Percentiles rank a stretch among this genome's conserved stretches.
Evolutionary conservation across 2,888 invertebrate species (phyloP).

Genomic region (Argyra leucocephala): DNA sequence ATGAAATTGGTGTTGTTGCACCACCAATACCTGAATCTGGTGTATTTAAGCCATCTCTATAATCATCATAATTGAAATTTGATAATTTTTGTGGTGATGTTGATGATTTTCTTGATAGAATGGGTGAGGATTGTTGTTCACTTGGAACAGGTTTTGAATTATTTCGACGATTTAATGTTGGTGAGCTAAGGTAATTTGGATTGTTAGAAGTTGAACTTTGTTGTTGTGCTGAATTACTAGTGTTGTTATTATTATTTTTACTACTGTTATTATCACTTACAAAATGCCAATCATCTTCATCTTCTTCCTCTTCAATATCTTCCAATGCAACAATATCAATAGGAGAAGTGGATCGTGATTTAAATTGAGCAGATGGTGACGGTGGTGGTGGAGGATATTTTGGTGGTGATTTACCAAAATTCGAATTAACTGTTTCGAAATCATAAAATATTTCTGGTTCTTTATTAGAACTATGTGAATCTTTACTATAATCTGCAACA

Average conservation of each 20-base stretch:
- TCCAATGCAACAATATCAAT: constrained; percentile 36
- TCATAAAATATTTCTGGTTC: constrained; percentile 36
- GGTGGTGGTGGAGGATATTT: background rate
- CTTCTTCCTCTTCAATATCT: constrained; percentile 29
- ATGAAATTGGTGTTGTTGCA: constrained; percentile 7
- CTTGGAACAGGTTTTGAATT: background rate
- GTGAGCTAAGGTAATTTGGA: constrained; percentile 21
- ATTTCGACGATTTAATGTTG: constrained; percentile 15
- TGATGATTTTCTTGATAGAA: constrained; percentile 1
- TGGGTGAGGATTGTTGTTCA: background rate
- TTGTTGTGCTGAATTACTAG: constrained; percentile 17
- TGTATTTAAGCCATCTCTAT: constrained; percentile 19
- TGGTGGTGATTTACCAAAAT: constrained; percentile 10
- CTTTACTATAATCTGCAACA: constrained; percentile 35
- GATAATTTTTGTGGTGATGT: background rate
- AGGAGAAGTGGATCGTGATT: constrained; percentile 24
- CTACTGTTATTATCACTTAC: constrained; percentile 20
- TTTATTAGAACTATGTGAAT: background rate
- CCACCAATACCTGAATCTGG: constrained; percentile 39
- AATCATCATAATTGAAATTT: background rate
- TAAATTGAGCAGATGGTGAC: constrained; percentile 18
- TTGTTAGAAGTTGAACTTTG: constrained; percentile 23
- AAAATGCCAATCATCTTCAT: constrained; percentile 27
- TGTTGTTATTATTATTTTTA: constrained; percentile 19
- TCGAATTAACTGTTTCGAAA: constrained; percentile 25